phyloP scores from a whole-genome alignment of 2,797 vertebrate species.

The Amphiprion clarkii region DNA sequence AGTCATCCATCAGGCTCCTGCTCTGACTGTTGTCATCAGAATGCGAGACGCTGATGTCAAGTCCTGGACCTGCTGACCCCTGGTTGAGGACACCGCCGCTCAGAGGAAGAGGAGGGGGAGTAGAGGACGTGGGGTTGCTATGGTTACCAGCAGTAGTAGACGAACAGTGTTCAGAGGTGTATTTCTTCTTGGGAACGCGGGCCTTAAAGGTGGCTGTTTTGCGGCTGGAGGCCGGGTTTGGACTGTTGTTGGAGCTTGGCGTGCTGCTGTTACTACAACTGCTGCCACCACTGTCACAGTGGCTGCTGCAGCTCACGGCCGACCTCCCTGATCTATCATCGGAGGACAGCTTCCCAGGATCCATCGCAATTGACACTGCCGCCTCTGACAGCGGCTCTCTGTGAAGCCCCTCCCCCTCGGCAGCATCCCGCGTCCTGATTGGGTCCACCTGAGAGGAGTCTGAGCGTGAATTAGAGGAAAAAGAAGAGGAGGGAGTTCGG shows the following conservation, averaged over 20 bases:
- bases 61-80: slow-evolving; percentile 55
- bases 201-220: slow-evolving; percentile 95
- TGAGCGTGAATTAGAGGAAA: slow-evolving; percentile 69
- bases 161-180: slow-evolving; percentile 88
- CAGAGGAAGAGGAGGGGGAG: slow-evolving; percentile 72
- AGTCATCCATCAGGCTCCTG: slow-evolving; percentile 67
- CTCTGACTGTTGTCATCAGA: slow-evolving; percentile 68
- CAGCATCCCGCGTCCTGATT: slow-evolving; percentile 52
- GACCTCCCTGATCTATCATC: slow-evolving; percentile 68
- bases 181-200: slow-evolving; percentile 90
- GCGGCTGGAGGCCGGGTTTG: slow-evolving; percentile 87
- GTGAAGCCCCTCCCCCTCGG: slow-evolving; percentile 73
- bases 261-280: slow-evolving; percentile 82
- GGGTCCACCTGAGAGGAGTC: slow-evolving; percentile 78
- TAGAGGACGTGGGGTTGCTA: slow-evolving; percentile 74
- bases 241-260: slow-evolving; percentile 85
- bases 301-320: slow-evolving; percentile 62
- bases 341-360: slow-evolving; percentile 69
- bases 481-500: slow-evolving; percentile 69
- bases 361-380: slow-evolving; percentile 48
- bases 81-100: slow-evolving; percentile 58
- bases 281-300: slow-evolving; percentile 77
- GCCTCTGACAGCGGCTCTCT: slow-evolving; percentile 68
- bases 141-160: slow-evolving; percentile 72
- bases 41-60: slow-evolving; percentile 48